A percentile compares a stretch with the other conserved stretches of the same genome.
Conservation (phyloP, 1,140 invertebrate genomes). For the Magallana gigas region DNA sequence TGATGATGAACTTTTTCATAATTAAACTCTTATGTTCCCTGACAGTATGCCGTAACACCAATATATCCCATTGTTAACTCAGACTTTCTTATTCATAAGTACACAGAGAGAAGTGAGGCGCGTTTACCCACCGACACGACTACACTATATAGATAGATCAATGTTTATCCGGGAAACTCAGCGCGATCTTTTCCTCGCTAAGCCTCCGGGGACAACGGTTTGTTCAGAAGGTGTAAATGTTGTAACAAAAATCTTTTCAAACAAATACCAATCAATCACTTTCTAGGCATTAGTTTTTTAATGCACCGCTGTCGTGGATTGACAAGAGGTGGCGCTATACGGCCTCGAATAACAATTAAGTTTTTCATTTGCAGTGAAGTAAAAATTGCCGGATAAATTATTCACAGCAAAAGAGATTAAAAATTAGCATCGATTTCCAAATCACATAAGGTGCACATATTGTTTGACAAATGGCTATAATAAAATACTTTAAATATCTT, state of each 20-base stretch:
- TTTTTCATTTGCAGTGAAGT: neutral
- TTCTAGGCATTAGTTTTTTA: neutral
- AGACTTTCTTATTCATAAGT: too few relatives aligned
- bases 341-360: conserved; percentile 1
- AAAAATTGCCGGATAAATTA: conserved; percentile 16
- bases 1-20: too few relatives aligned
- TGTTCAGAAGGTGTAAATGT: neutral
- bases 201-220: neutral
- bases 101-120: too few relatives aligned
- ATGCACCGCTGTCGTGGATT: neutral
- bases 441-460: neutral
- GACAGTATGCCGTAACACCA: too few relatives aligned
- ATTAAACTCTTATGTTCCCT: too few relatives aligned
- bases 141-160: too few relatives aligned
- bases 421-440: conserved; percentile 10
- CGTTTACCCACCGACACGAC: too few relatives aligned
- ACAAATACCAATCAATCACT: conserved; percentile 15
- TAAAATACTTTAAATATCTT: neutral
- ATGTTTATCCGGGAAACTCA: too few relatives aligned
- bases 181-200: too few relatives aligned
- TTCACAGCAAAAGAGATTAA: conserved; percentile 4
- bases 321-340: neutral
- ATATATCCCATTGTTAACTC: too few relatives aligned
- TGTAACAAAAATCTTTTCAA: conserved; percentile 2
- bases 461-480: conserved; percentile 22